Evolutionary conservation across 1,140 invertebrate species (phyloP).

Genomic region (Hydropsyche tenuis): DNA sequence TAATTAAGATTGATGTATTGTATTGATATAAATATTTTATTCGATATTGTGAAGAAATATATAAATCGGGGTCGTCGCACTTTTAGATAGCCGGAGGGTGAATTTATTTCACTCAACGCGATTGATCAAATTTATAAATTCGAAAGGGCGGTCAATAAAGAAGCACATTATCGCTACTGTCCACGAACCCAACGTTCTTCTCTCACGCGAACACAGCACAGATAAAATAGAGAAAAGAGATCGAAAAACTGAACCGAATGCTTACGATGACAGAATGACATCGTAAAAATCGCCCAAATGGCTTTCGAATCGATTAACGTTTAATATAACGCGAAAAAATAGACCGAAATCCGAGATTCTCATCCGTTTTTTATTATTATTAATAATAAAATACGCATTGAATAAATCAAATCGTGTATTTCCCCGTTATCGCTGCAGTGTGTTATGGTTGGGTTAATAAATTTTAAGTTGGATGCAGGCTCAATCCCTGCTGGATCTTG

Average conservation of each 20-base stretch:
- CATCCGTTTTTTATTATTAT: too few species aligned
- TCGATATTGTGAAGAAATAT: too few species aligned
- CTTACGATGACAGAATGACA: constrained; percentile 27
- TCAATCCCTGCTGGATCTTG: constrained; percentile 20
- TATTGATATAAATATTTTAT: too few species aligned
- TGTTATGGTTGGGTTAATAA: neutral
- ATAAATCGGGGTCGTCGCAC: too few species aligned
- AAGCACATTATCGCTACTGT: constrained; percentile 9
- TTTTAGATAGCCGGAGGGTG: neutral
- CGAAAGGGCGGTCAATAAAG: constrained; percentile 21
- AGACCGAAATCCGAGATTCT: neutral
- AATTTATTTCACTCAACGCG: constrained; percentile 18
- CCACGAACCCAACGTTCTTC: constrained; percentile 6
- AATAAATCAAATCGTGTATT: too few species aligned
- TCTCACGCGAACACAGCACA: constrained; percentile 6
- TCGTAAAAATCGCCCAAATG: constrained; percentile 24
- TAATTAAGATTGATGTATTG: too few species aligned
- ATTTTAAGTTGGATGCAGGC: constrained; percentile 11
- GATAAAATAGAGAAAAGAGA: neutral
- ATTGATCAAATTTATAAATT: constrained; percentile 23
- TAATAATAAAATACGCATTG: too few species aligned
- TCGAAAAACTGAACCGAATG: constrained; percentile 17
- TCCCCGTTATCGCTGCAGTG: neutral
- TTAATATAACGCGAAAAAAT: constrained; percentile 18
- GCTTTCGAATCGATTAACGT: constrained; percentile 24